A percentile compares a stretch with the other conserved stretches of the same genome.
phyloP scores from a whole-genome alignment of 2,888 invertebrate species.

The Aromia moschata region DNA sequence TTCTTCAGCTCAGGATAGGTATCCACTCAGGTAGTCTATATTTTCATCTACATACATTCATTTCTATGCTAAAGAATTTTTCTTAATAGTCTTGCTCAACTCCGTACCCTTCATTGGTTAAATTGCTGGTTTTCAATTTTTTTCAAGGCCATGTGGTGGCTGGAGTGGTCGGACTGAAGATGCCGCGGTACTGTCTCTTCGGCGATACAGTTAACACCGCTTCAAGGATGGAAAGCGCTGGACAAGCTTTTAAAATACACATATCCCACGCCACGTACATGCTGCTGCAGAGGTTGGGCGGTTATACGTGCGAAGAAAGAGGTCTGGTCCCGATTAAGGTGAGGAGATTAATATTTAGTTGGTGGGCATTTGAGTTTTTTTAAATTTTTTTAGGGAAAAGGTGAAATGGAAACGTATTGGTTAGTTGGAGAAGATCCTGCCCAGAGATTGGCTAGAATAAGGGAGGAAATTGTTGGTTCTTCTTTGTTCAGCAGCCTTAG shows the following conservation, averaged over 20 bases:
- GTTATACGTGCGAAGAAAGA: conserved; percentile 77
- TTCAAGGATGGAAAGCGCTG: conserved; percentile 81
- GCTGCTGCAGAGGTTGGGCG: conserved; percentile 75
- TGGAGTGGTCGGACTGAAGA: conserved; percentile 83
- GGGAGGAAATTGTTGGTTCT: conserved; percentile 61
- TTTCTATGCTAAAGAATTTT: too few species aligned
- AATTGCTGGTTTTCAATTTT: too few species aligned
- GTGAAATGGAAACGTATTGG: conserved; percentile 81
- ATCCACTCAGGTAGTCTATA: conserved; percentile 73
- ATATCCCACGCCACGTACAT: conserved; percentile 76
- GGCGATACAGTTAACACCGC: conserved; percentile 87
- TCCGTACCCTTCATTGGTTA: too few species aligned
- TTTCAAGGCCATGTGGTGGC: conserved; percentile 77
- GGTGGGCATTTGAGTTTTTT: conserved; percentile 1
- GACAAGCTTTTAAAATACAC: conserved; percentile 79
- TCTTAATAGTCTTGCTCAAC: too few species aligned
- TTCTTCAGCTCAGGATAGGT: conserved; percentile 77
- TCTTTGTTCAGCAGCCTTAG: conserved; percentile 61
- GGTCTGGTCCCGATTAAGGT: conserved; percentile 81
- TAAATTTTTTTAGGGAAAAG: conserved; percentile 70
- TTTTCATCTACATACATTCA: too few species aligned
- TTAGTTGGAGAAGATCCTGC: conserved; percentile 69
- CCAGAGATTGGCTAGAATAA: conserved; percentile 61
- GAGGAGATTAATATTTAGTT: conserved; percentile 19
- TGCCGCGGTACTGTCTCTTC: conserved; percentile 86